Evolutionary conservation across 1,140 invertebrate genomes (phyloP).

Genomic region (Zaprionus camerounensis): DNA sequence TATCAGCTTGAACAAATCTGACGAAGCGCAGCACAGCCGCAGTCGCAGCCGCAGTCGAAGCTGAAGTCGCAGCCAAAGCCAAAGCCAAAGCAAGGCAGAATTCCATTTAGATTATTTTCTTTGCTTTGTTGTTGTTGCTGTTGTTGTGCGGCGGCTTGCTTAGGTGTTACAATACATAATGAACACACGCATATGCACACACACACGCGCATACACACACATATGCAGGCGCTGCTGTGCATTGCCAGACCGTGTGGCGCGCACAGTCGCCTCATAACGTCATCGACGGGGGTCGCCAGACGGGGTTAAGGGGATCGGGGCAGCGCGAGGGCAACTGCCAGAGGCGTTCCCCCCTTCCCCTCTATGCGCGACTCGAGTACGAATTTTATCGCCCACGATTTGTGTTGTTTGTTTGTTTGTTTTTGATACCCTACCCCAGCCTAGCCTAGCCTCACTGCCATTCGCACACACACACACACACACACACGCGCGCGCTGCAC

Average conservation of each 20-base stretch:
- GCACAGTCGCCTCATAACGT: slow-evolving; percentile 64
- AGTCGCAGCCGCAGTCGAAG: slow-evolving; percentile 15
- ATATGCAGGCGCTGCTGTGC: slow-evolving; percentile 40
- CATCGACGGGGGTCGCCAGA: slow-evolving; percentile 37
- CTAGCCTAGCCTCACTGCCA: slow-evolving; percentile 35
- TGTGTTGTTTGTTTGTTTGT: slow-evolving; percentile 64
- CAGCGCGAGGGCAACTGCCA: slow-evolving; percentile 2
- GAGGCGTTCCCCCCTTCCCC: no score
- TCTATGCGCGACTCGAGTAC: slow-evolving; percentile 49
- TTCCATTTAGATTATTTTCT: slow-evolving; percentile 75
- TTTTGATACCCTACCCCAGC: slow-evolving; percentile 65
- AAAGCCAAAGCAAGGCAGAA: slow-evolving; percentile 57
- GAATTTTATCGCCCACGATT: slow-evolving; percentile 79
- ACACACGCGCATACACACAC: slow-evolving; percentile 5
- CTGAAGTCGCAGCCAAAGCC: slow-evolving; percentile 13
- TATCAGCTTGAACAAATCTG: slow-evolving; percentile 50
- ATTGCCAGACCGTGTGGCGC: slow-evolving; percentile 75
- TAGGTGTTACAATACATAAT: slow-evolving; percentile 75
- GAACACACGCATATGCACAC: slow-evolving; percentile 44
- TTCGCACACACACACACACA: slow-evolving; percentile 35
- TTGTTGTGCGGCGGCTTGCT: slow-evolving; percentile 64
- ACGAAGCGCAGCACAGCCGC: slow-evolving; percentile 42
- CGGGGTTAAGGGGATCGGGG: slow-evolving; percentile 6
- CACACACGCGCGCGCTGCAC: slow-evolving; percentile 21
- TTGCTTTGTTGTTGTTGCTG: slow-evolving; percentile 35